Percentiles rank a stretch among this genome's conserved stretches.
phyloP scores from a whole-genome alignment of 2,888 invertebrate species.

The Dicyrtoma fusca region DNA sequence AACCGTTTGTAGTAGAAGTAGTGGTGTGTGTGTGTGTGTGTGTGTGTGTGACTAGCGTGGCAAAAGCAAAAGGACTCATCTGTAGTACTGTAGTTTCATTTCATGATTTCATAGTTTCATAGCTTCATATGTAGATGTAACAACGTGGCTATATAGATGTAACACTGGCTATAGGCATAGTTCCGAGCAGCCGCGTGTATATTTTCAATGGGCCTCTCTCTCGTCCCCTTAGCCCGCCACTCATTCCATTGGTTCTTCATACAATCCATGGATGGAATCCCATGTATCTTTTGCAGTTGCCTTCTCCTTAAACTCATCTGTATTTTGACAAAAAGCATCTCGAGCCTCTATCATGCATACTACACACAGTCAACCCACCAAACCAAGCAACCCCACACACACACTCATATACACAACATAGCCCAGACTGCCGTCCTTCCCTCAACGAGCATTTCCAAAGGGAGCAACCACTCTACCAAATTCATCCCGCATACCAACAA shows the following conservation, averaged over 20 bases:
- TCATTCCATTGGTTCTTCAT: slow-evolving; percentile 49
- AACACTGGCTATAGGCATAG: background rate
- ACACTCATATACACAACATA: too few relatives aligned
- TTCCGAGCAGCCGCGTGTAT: slow-evolving; percentile 36
- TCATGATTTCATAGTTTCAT: too few relatives aligned
- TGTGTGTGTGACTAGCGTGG: too few relatives aligned
- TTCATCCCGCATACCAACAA: slow-evolving; percentile 42
- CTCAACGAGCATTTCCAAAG: background rate
- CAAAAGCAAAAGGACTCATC: too few relatives aligned
- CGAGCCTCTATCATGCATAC: background rate
- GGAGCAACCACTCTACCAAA: background rate
- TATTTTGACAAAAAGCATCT: too few relatives aligned
- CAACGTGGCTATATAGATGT: too few relatives aligned
- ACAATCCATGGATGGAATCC: slow-evolving; percentile 48
- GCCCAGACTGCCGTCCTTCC: too few relatives aligned
- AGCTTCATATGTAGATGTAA: too few relatives aligned
- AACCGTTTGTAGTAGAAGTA: too few relatives aligned
- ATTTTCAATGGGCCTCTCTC: slow-evolving; percentile 39
- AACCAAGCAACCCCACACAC: too few relatives aligned
- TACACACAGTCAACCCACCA: background rate
- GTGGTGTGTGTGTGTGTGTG: too few relatives aligned
- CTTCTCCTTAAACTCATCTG: slow-evolving; percentile 1
- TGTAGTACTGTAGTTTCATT: too few relatives aligned
- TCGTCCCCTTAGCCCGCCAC: slow-evolving; percentile 51
- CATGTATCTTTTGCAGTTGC: slow-evolving; percentile 35